Conservation (phyloP, 2,113 vertebrate genomes). For the Gulo gulo region DNA sequence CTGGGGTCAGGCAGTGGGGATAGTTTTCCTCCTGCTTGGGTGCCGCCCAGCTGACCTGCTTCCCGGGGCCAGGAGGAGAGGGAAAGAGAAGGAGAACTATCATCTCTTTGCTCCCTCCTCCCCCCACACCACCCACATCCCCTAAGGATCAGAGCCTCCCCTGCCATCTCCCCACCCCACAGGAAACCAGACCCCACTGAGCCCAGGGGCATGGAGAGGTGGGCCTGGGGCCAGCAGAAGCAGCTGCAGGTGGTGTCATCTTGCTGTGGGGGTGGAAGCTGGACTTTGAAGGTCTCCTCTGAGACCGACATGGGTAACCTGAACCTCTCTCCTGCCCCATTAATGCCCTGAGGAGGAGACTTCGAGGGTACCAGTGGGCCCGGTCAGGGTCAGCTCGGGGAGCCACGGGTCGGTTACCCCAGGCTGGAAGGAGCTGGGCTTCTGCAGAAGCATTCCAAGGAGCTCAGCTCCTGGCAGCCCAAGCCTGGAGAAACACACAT, state of each 20-base stretch:
- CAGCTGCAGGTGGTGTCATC: constrained; percentile 66
- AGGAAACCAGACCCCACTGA: neutral
- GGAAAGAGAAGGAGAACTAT: neutral
- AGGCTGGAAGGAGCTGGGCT: neutral
- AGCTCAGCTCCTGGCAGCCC: neutral
- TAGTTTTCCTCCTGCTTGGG: neutral
- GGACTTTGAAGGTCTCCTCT: constrained; percentile 30
- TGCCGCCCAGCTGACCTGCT: neutral
- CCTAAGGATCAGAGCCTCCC: neutral
- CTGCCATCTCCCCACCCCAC: neutral
- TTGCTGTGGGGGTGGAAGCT: constrained; percentile 17
- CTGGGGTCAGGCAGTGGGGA: neutral
- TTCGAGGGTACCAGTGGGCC: neutral
- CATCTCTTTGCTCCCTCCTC: neutral
- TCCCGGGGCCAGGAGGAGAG: neutral
- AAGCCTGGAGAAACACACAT: neutral
- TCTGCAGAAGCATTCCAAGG: neutral
- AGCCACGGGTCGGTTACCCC: neutral
- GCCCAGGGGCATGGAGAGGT: neutral
- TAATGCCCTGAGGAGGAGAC: neutral
- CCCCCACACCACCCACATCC: neutral
- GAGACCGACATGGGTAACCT: neutral
- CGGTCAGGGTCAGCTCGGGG: neutral
- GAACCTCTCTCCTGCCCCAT: neutral
- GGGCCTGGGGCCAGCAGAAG: constrained; percentile 31